These are phyloP conservation scores for Smutsia gigantea DNA, from an alignment of 2,797 vertebrate species.

Conservation along the genomic window DNA sequence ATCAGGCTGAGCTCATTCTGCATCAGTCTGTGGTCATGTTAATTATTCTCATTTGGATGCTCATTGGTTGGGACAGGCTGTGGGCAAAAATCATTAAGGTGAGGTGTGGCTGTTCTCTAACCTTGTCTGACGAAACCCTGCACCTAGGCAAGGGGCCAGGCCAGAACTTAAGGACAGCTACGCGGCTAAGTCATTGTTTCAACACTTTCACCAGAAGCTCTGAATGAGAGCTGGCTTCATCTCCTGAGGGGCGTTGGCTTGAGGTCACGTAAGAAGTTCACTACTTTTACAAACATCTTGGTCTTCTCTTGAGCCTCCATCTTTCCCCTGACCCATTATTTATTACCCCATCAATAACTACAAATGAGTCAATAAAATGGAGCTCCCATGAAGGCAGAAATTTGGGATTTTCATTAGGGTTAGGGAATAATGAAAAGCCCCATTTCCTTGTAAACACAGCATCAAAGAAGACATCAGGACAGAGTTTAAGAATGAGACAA, in stretches of 20 bases:
- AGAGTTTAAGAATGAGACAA: neutral
- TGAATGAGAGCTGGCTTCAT: constrained; percentile 46
- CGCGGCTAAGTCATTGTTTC: constrained; percentile 25
- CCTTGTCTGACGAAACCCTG: constrained; percentile 29
- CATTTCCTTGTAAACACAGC: neutral
- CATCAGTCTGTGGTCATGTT: constrained; percentile 37
- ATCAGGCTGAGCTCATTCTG: constrained; percentile 24
- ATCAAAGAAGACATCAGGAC: neutral
- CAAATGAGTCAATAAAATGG: neutral
- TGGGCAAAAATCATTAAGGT: constrained; percentile 75
- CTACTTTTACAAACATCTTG: neutral
- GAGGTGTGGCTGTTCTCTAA: constrained; percentile 65
- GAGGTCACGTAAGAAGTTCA: neutral
- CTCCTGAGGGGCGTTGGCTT: neutral
- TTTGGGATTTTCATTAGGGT: neutral
- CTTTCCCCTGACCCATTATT: neutral
- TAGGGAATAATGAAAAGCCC: neutral
- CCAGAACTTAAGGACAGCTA: neutral
- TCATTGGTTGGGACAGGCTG: constrained; percentile 50
- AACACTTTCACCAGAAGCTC: constrained; percentile 56
- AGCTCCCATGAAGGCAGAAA: neutral
- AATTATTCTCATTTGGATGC: constrained; percentile 61
- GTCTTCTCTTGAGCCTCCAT: neutral
- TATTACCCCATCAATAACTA: neutral
- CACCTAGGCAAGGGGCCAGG: constrained; percentile 55